Percentiles rank a stretch among this genome's conserved stretches.
These are phyloP conservation scores for Ptilorrhoa leucosticta DNA, from an alignment of 2,113 vertebrate genomes.

Conservation along the genomic window DNA sequence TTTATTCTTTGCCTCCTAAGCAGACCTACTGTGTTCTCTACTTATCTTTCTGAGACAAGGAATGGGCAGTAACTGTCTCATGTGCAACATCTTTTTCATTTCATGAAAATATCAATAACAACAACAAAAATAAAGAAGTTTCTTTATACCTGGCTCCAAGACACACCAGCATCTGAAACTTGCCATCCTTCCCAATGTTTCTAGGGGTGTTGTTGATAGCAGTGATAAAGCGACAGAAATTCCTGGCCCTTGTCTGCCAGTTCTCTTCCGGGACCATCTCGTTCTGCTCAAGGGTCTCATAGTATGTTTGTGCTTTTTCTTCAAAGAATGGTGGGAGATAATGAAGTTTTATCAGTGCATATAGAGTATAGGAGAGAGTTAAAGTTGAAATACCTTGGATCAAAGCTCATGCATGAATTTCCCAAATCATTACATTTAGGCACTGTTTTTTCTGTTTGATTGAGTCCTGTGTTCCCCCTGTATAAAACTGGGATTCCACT, in stretches of 20 bases:
- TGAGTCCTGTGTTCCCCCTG: background rate
- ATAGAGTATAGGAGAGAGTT: background rate
- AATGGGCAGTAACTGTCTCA: background rate
- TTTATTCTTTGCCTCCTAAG: background rate
- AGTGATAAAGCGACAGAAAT: slow-evolving; percentile 93
- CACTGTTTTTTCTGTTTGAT: background rate
- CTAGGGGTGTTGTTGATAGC: slow-evolving; percentile 92
- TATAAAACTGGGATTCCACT: background rate
- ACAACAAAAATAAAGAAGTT: background rate
- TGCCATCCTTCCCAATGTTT: slow-evolving; percentile 97
- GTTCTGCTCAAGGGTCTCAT: slow-evolving; percentile 88
- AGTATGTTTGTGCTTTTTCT: slow-evolving; percentile 98
- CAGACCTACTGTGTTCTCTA: background rate
- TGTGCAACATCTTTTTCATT: background rate
- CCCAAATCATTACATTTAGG: background rate
- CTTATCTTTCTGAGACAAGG: background rate
- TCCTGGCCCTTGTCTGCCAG: slow-evolving; percentile 89
- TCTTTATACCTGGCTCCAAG: slow-evolving; percentile 89
- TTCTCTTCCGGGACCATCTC: slow-evolving; percentile 88
- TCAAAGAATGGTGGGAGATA: slow-evolving; percentile 12
- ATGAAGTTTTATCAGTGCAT: background rate
- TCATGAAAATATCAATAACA: background rate
- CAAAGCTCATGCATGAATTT: background rate
- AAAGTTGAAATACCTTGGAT: background rate
- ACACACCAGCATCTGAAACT: slow-evolving; percentile 98